A percentile compares a stretch with the other conserved stretches of the same genome.
Conservation (phyloP, 2,797 vertebrate genomes). For the Vultur gryphus region DNA sequence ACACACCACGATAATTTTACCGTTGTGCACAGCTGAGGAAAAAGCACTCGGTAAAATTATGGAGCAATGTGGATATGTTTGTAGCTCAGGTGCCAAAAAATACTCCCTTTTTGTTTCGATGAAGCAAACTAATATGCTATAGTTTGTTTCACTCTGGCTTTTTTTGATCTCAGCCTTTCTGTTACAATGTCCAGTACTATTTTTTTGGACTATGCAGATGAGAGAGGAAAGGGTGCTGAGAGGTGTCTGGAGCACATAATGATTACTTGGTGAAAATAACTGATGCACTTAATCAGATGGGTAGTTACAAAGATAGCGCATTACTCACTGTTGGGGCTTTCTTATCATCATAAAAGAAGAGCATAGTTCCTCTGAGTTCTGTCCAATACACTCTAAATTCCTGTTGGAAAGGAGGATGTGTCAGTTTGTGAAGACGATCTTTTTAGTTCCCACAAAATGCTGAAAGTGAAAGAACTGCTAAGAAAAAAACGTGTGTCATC, state of each 20-base stretch:
- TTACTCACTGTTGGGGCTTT: conserved; percentile 68
- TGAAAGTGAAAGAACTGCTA: background rate
- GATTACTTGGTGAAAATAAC: background rate
- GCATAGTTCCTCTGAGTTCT: conserved; percentile 70
- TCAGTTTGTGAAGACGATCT: background rate
- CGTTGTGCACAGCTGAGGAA: background rate
- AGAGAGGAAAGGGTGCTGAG: background rate
- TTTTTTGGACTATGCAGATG: background rate
- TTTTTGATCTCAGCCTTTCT: background rate
- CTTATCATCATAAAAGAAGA: conserved; percentile 72
- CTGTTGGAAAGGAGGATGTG: conserved; percentile 36
- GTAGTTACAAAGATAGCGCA: background rate
- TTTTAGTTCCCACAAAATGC: background rate
- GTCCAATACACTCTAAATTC: conserved; percentile 70
- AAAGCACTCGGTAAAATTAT: background rate
- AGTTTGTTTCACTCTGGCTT: background rate
- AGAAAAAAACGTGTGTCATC: background rate
- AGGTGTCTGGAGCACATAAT: background rate
- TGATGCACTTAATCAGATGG: background rate
- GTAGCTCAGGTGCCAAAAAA: background rate
- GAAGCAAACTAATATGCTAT: background rate
- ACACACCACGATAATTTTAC: background rate
- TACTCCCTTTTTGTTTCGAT: background rate
- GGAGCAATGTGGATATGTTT: background rate
- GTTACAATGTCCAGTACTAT: background rate